Evolutionary conservation across 2,113 vertebrate genomes (phyloP).

Genomic region (Marcusenius ussheri): DNA sequence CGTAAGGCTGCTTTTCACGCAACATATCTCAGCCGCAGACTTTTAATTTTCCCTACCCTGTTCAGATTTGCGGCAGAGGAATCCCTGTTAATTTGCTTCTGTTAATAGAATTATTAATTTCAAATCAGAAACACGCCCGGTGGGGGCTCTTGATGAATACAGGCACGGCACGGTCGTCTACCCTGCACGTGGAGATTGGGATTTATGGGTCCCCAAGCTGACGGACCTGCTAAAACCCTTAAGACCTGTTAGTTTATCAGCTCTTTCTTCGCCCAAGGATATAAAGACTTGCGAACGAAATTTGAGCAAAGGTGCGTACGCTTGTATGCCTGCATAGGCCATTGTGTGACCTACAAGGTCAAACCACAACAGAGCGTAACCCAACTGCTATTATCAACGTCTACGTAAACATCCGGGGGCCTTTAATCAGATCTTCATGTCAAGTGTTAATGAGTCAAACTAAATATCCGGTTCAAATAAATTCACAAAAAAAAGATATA

Average conservation of each 20-base stretch:
- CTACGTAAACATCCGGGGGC: background rate
- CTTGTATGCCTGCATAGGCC: background rate
- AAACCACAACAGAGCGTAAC: background rate
- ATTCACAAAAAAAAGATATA: background rate
- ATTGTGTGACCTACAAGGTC: background rate
- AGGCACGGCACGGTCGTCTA: background rate
- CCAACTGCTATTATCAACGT: background rate
- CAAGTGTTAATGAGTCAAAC: background rate
- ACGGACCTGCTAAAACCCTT: background rate
- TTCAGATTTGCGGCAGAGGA: background rate
- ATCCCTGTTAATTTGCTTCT: conserved; percentile 9
- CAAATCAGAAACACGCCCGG: conserved; percentile 9
- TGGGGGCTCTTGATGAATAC: background rate
- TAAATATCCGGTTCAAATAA: background rate
- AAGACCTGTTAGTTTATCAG: background rate
- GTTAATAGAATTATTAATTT: conserved; percentile 18
- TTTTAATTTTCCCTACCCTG: background rate
- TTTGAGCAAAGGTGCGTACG: background rate
- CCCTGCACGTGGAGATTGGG: background rate
- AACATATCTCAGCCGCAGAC: background rate
- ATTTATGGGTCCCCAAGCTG: background rate
- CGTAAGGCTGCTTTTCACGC: background rate
- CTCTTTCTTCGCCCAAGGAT: background rate
- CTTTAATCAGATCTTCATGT: background rate
- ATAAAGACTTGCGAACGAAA: background rate